These are phyloP conservation scores for Rhynchonycteris naso DNA, from an alignment of 2,797 vertebrate genomes.

Conservation along the genomic window DNA sequence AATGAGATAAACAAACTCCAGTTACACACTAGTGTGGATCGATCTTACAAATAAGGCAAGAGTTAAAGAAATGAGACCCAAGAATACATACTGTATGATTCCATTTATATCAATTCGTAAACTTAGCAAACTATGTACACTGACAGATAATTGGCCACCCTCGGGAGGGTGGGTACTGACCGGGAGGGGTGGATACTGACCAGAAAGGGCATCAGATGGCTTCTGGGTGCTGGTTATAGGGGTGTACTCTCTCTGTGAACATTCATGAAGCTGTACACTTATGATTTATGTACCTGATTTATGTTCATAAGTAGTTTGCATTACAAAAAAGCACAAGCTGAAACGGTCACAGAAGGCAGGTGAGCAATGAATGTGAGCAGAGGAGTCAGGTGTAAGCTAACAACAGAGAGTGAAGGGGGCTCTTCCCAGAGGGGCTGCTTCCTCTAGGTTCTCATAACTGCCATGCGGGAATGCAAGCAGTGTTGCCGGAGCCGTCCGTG, in stretches of 20 bases:
- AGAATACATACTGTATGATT: not conserved
- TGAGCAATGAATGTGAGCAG: not conserved
- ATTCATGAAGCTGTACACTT: too few species aligned
- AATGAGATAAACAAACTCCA: not conserved
- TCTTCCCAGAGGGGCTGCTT: accelerated
- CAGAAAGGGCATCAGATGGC: not conserved
- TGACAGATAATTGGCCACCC: not conserved
- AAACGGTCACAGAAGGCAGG: not conserved
- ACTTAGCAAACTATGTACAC: not conserved
- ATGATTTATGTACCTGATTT: not conserved
- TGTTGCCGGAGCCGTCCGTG: not conserved
- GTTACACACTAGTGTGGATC: accelerated
- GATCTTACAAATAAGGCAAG: not conserved
- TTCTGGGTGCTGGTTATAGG: not conserved
- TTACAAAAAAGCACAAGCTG: not conserved
- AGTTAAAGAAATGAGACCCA: not conserved
- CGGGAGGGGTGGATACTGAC: not conserved
- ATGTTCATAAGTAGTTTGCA: not conserved
- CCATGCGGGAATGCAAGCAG: not conserved
- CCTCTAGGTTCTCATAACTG: not conserved
- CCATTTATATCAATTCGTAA: not conserved
- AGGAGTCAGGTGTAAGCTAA: not conserved
- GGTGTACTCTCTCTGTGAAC: not conserved
- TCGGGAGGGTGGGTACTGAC: too few species aligned
- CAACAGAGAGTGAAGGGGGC: too few species aligned